A percentile compares a stretch with the other conserved stretches of the same genome.
Evolutionary conservation across 2,113 vertebrate genomes (phyloP).

Genomic region (Odocoileus virginianus): DNA sequence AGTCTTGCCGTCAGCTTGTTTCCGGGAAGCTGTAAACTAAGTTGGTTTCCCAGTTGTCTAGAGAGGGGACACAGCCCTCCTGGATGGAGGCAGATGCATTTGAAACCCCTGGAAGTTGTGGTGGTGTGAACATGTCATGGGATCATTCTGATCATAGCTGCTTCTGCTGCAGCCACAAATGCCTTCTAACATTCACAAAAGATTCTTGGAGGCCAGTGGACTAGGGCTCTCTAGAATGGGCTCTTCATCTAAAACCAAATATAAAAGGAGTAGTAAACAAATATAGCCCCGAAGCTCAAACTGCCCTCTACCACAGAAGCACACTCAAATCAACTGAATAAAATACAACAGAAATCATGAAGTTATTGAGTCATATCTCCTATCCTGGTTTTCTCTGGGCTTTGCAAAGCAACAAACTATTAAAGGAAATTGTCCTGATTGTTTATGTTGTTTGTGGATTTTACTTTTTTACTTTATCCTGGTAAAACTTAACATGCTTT

Average conservation of each 20-base stretch:
- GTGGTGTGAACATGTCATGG: neutral
- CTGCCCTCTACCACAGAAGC: neutral
- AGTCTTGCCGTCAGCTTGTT: neutral
- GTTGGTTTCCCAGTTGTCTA: neutral
- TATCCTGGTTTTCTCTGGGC: neutral
- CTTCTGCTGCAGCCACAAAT: neutral
- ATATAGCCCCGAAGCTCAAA: neutral
- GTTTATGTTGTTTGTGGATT: neutral
- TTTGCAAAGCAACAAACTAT: neutral
- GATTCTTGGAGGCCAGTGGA: neutral
- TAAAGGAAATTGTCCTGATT: neutral
- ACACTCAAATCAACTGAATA: neutral
- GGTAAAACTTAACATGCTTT: neutral
- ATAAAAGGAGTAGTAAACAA: neutral
- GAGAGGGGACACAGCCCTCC: neutral
- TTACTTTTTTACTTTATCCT: neutral
- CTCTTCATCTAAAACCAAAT: neutral
- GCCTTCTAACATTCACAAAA: neutral
- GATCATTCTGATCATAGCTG: neutral
- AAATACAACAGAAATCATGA: neutral
- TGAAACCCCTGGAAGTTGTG: too few relatives aligned
- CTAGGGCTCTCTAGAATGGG: neutral
- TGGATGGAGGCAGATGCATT: neutral
- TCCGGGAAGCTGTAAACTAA: neutral
- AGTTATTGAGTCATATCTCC: accelerated